A percentile compares a stretch with the other conserved stretches of the same genome.
These are phyloP conservation scores for Trematomus loennbergii DNA, from an alignment of 2,113 vertebrate species.

Conservation along the genomic window DNA sequence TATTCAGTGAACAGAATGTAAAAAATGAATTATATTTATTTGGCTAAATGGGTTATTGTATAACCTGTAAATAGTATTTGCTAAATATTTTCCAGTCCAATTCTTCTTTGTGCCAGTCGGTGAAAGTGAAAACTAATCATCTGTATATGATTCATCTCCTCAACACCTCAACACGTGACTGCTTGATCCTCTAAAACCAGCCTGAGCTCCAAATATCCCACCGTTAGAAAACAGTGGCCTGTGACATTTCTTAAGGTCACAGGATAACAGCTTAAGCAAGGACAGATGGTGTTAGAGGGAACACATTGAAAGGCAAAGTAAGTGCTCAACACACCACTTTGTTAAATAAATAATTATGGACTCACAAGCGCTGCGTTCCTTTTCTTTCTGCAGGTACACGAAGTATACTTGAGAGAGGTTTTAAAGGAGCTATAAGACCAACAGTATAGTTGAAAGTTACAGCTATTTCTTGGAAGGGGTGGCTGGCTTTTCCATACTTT, in stretches of 20 bases:
- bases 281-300: conserved; percentile 11
- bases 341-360: conserved; percentile 19
- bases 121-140: no score
- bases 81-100: no score
- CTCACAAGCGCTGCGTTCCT: background rate
- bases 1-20: no score
- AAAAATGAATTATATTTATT: no score
- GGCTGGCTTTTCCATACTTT: background rate
- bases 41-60: no score
- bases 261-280: background rate
- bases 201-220: no score
- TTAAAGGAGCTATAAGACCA: no score
- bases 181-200: no score
- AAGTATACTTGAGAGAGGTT: background rate
- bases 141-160: no score
- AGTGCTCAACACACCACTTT: conserved; percentile 4
- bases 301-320: conserved; percentile 7
- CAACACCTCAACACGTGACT: no score
- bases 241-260: conserved; percentile 19
- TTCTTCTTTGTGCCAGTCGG: no score
- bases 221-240: background rate
- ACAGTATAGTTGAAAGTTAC: background rate
- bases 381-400: background rate
- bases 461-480: background rate
- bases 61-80: no score